Base-by-base conservation (phyloP, 1,140 invertebrate species). In the Leptinotarsa lineolata region DNA sequence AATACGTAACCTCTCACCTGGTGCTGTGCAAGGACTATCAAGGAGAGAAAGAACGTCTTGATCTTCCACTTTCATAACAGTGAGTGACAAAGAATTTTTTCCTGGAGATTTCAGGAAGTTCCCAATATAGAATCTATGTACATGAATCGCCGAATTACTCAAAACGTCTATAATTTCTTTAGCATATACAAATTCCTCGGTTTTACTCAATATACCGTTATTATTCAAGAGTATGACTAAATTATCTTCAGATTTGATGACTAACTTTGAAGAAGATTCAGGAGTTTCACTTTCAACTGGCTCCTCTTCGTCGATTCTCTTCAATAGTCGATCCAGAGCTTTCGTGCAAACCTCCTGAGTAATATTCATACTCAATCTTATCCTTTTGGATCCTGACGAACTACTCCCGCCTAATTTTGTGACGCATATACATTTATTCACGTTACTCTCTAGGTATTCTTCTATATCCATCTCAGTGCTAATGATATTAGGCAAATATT, bases 31-130 rank as follows among this genome's bases (percentile, higher is more conserved):
- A 11, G 83, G 84, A 45, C 78, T 78, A 79, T 88, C 86, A 39
- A 89, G 81, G 80, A 85, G 87, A 59, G 84, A 72, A 15, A 85
- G 75, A 39, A 86, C 71, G 24, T 79, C 58, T 11, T 73, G 22
- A 60, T 83, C 76, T 13, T 80, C 78, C 70, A 90, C 74, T 83
- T 88, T 88, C 24, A 92, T 77, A 20, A 92, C 65, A 11, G 90
- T 89, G n/a, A 93, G 77, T 22, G 89, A 89, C 60, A 92, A 85
- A 12, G 90, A 87, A 88, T 66, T 91, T 87, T 58, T 91, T 80
- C 15, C 58, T 45, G 58, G 20, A 44, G 90, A 91, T 16, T 90
- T 91, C 82, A 90, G 87, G 77, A 90, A 88, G 48, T 85, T 81
- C 13, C 91, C 91, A 73, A 81, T 82, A 80, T 89, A 91, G 21